Evolutionary conservation across 2,888 invertebrate species (phyloP).

Genomic region (Synergus gifuensis): DNA sequence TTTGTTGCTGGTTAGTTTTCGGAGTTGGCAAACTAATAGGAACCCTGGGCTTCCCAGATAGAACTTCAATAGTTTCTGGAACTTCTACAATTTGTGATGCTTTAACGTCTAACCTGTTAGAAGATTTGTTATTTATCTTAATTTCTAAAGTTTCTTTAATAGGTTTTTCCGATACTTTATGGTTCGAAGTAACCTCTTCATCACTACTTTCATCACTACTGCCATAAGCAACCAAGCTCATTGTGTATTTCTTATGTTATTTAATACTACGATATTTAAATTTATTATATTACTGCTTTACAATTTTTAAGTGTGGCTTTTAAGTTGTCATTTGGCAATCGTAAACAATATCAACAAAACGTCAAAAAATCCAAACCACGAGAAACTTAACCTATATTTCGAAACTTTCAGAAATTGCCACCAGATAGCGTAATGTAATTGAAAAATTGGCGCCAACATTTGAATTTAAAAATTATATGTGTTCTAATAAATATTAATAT

Average conservation of each 20-base stretch:
- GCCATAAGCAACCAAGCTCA: conserved; percentile 74
- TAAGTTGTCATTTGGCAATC: not conserved
- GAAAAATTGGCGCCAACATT: not conserved
- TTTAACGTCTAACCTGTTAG: not conserved
- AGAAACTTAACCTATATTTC: conserved; percentile 27
- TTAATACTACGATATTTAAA: not conserved
- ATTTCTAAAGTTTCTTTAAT: conserved; percentile 6
- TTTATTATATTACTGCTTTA: not conserved
- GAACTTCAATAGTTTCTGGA: not conserved
- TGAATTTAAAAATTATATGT: not conserved
- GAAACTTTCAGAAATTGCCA: not conserved
- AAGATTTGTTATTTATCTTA: not conserved
- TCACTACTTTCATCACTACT: conserved; percentile 73
- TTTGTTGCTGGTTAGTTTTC: conserved; percentile 32
- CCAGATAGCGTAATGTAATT: not conserved
- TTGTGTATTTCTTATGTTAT: conserved; percentile 48
- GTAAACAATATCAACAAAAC: not conserved
- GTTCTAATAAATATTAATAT: too few species aligned
- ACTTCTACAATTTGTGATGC: not conserved
- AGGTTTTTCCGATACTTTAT: conserved; percentile 28
- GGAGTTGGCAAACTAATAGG: conserved; percentile 43
- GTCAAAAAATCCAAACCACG: not conserved
- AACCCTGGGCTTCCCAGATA: not conserved
- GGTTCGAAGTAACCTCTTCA: conserved; percentile 61
- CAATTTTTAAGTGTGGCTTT: not conserved